Percentiles rank a stretch among this genome's conserved stretches.
Evolutionary conservation across 2,888 invertebrate genomes (phyloP).

Genomic region (Chironomus riparius): DNA sequence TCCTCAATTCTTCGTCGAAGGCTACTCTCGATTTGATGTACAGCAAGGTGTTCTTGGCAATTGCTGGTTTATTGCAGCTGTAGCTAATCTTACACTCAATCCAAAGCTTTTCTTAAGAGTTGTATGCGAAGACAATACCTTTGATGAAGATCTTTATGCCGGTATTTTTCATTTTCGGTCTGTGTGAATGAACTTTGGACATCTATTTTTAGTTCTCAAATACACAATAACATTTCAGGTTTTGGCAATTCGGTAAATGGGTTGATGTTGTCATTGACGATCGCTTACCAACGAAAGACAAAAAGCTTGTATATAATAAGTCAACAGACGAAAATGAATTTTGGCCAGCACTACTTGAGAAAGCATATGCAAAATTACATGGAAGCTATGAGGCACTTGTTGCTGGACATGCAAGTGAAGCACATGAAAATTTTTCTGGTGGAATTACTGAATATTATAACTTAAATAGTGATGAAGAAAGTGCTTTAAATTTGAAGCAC

Average conservation of each 20-base stretch:
- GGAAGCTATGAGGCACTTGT: no score
- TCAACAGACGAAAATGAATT: no score
- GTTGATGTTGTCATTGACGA: no score
- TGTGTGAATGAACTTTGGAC: background rate
- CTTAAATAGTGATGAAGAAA: constrained; percentile 41
- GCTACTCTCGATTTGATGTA: constrained; percentile 87
- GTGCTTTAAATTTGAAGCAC: constrained; percentile 45
- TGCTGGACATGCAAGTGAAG: no score
- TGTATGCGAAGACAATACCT: constrained; percentile 79
- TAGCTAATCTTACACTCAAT: constrained; percentile 77
- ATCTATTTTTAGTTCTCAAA: background rate
- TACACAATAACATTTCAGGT: no score
- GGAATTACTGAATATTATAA: no score
- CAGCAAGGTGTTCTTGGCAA: constrained; percentile 89
- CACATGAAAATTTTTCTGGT: no score
- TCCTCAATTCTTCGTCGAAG: constrained; percentile 79
- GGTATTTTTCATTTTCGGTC: constrained; percentile 50
- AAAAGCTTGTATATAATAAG: no score
- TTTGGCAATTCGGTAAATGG: no score
- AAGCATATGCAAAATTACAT: constrained; percentile 34
- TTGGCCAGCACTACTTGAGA: constrained; percentile 36
- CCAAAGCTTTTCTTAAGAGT: constrained; percentile 75
- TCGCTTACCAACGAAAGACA: no score
- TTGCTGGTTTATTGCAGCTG: constrained; percentile 86
- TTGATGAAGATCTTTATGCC: constrained; percentile 65